Conservation (phyloP, 2,113 vertebrate species). For the Coracopsis vasa region DNA sequence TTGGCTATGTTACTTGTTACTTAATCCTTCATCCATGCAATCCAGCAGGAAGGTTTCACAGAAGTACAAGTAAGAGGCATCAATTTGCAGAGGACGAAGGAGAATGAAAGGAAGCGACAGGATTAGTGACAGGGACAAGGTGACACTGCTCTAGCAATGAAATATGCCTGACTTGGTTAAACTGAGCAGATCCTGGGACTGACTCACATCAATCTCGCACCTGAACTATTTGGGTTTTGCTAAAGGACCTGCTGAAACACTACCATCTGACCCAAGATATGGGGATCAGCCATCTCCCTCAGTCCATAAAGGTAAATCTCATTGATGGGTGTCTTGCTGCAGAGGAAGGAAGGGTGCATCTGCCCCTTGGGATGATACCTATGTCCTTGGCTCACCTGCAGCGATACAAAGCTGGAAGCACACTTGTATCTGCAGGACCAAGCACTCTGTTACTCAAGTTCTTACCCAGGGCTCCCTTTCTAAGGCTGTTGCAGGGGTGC, state of each 20-base stretch:
- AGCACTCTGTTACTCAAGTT: neutral
- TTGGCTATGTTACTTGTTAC: neutral
- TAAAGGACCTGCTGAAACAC: neutral
- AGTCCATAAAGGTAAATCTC: neutral
- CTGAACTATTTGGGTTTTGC: neutral
- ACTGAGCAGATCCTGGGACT: neutral
- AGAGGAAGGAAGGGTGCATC: neutral
- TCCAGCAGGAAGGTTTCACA: slow-evolving; percentile 11
- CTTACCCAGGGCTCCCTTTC: neutral
- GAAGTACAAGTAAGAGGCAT: neutral
- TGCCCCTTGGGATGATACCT: accelerated
- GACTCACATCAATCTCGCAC: neutral
- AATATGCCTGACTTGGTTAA: neutral
- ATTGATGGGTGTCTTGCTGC: neutral
- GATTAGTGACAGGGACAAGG: slow-evolving; percentile 9
- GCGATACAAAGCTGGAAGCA: accelerated
- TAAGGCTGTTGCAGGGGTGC: neutral
- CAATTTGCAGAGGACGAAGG: neutral
- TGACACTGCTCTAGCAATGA: neutral
- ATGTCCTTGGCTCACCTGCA: neutral
- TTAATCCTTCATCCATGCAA: slow-evolving; percentile 23
- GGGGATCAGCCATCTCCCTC: too few relatives aligned
- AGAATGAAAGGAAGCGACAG: neutral
- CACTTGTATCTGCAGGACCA: neutral
- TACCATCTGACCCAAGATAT: neutral